Conservation (phyloP, 2,888 invertebrate species). For the Lysandra coridon region DNA sequence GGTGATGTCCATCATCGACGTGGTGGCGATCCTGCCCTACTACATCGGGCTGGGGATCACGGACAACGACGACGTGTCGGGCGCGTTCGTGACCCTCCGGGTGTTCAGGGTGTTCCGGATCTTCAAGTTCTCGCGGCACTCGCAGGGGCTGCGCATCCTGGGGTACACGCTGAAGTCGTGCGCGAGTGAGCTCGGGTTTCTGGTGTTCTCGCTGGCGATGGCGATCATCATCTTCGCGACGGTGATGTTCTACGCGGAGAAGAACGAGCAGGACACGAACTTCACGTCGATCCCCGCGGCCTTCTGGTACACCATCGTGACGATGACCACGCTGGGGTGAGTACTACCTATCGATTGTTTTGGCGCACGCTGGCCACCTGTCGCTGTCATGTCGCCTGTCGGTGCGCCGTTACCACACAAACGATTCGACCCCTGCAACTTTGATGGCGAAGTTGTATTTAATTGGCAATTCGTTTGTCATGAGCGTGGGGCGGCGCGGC, state of each 20-base stretch:
- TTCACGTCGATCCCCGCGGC: conserved; percentile 99
- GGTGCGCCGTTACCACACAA: conserved; percentile 47
- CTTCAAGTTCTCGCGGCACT: conserved; percentile 99
- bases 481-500: not conserved
- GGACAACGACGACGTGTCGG: conserved; percentile 99
- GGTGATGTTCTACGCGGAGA: conserved; percentile 99
- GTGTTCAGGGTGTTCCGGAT: conserved; percentile 99
- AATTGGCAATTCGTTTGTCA: conserved; percentile 49
- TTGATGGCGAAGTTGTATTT: conserved; percentile 48
- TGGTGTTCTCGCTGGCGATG: conserved; percentile 99
- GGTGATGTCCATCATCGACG: conserved; percentile 99
- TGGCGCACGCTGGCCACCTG: conserved; percentile 59
- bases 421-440: conserved; percentile 57
- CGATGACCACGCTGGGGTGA: conserved; percentile 99
- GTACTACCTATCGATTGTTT: conserved; percentile 58
- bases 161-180: conserved; percentile 99
- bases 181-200: conserved; percentile 99
- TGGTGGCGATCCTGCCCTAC: conserved; percentile 99
- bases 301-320: conserved; percentile 99
- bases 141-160: conserved; percentile 98
- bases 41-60: conserved; percentile 99
- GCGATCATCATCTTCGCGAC: conserved; percentile 99
- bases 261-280: conserved; percentile 97
- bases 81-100: conserved; percentile 98
- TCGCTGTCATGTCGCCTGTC: conserved; percentile 47